Evolutionary conservation across 2,888 invertebrate species (phyloP), one percentile per base, ranked within the genome.

Genomic region (Hyppa rectilinea): DNA sequence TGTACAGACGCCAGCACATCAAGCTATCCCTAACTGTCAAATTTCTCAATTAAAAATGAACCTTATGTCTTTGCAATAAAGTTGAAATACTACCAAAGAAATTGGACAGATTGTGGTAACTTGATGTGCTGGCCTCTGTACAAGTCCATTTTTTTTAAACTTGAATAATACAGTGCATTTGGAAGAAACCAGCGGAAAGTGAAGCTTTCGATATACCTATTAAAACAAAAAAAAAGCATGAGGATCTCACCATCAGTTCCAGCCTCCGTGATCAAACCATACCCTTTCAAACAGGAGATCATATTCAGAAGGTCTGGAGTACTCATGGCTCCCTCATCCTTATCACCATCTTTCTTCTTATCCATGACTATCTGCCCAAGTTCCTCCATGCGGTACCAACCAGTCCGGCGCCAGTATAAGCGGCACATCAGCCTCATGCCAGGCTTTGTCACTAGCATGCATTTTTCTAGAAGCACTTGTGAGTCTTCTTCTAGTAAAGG

Each of bases 341-440:
- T 71, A 23, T 76, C 68, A 43, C 12, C 12, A 12, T 47, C 69
- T 20, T 40, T 72, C 12, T 81, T 81, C 2, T 64, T 58, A 26
- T 82, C 84, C 2, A 66, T 71, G 4, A 83, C 81, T 9, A 93
- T 92, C 29, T 87, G 76, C 23, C 76, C 65, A 2, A 93, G 77
- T 49, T 90, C 82, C 0, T 90, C 86, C 6, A 70, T 70, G 50
- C 87, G 88, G 69, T 91, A 93, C 96, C 96, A 96, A 14, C 87
- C 84, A 0, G 87, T 85, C 68, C 91, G 89, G 9, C 92, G 85
- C 95, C 96, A 95, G 77, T 91, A 95, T 49, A 96, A 75, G 4
- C 95, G 85, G 80, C 95, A 95, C 2, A 95, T 88, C 2, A 95
- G 71, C 60, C 85, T 87, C 84, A 92, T 87, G 0, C 92, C 92